Conservation (phyloP, 2,888 invertebrate species). For the Caenorhabditis doughertyi region DNA sequence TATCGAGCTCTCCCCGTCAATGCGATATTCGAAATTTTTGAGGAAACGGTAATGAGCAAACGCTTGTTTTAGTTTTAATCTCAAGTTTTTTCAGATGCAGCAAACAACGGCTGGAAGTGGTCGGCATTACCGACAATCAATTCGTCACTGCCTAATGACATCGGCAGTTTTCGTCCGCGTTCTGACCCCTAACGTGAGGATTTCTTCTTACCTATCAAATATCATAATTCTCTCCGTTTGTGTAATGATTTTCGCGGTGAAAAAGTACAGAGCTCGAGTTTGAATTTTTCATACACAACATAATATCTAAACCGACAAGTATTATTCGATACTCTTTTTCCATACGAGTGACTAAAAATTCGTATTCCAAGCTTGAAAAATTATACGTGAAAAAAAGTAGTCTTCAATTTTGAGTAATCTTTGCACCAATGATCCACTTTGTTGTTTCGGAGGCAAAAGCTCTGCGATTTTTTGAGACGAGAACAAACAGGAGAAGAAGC, state of each 20-base stretch:
- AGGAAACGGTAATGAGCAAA: slow-evolving; percentile 64
- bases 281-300: background rate
- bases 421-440: slow-evolving; percentile 31
- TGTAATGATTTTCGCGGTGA: slow-evolving; percentile 21
- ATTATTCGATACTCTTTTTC: no score
- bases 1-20: slow-evolving; percentile 72
- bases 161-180: slow-evolving; percentile 73
- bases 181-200: slow-evolving; percentile 73
- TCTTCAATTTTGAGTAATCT: slow-evolving; percentile 51
- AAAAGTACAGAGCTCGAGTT: background rate
- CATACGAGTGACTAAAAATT: no score
- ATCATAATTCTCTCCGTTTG: slow-evolving; percentile 4
- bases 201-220: slow-evolving; percentile 15
- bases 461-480: slow-evolving; percentile 59
- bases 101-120: slow-evolving; percentile 66
- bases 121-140: slow-evolving; percentile 72
- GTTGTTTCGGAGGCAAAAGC: slow-evolving; percentile 48
- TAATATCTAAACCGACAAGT: no score
- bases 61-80: background rate
- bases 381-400: slow-evolving; percentile 37
- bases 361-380: background rate
- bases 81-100: slow-evolving; percentile 60
- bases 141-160: slow-evolving; percentile 71
- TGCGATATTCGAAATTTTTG: slow-evolving; percentile 72
- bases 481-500: slow-evolving; percentile 48